These are phyloP conservation scores for Drosophila affinis DNA, from an alignment of 2,888 invertebrate genomes.

Conservation along the genomic window DNA sequence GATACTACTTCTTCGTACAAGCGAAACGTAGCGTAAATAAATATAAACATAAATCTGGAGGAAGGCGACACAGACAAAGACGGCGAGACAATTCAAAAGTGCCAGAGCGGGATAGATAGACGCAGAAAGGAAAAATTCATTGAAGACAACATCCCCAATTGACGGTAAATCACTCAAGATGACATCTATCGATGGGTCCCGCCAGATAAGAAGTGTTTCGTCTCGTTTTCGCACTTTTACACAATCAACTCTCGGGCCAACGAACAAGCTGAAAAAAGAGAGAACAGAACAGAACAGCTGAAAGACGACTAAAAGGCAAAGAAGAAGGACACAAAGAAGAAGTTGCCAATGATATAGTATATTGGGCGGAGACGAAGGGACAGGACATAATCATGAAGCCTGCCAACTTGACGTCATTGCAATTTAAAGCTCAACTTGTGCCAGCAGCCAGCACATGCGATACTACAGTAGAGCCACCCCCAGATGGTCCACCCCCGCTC, in stretches of 20 bases:
- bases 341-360: conserved; percentile 8
- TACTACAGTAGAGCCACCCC: conserved; percentile 10
- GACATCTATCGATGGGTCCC: conserved; percentile 81
- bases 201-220: conserved; percentile 78
- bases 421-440: conserved; percentile 68
- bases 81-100: conserved; percentile 7
- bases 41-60: conserved; percentile 76
- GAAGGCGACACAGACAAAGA: conserved; percentile 1
- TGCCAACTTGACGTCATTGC: conserved; percentile 79
- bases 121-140: conserved; percentile 51
- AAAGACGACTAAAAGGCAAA: conserved; percentile 16
- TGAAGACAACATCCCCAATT: conserved; percentile 80
- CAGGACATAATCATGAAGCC: conserved; percentile 69
- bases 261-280: conserved; percentile 42
- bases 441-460: conserved; percentile 23
- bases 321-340: conserved; percentile 6
- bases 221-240: conserved; percentile 81
- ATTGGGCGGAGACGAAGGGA: conserved; percentile 21
- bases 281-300: conserved; percentile 22
- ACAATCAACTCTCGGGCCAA: conserved; percentile 65
- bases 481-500: conserved; percentile 23
- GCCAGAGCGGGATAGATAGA: conserved; percentile 15
- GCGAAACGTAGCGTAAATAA: conserved; percentile 72
- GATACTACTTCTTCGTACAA: conserved; percentile 39
- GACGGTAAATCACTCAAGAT: conserved; percentile 83